Evolutionary conservation across 2,888 invertebrate species (phyloP).

Genomic region (Holacanthella duospinosa): DNA sequence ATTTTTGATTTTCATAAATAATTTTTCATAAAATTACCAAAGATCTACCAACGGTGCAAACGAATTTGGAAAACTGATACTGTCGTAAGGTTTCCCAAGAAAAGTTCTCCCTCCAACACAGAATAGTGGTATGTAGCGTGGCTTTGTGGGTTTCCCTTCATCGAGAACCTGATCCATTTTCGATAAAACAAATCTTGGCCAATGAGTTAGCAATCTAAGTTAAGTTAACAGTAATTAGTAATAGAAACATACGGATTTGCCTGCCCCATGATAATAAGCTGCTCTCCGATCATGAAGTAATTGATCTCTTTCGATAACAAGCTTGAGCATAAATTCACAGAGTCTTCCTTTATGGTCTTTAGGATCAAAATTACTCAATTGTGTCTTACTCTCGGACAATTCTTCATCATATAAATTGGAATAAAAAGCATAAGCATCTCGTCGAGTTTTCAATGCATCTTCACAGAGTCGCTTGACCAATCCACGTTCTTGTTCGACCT

Average conservation of each 20-base stretch:
- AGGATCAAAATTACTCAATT: not conserved
- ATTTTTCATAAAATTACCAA: too few relatives aligned
- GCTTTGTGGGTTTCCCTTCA: not conserved
- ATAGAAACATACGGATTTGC: too few relatives aligned
- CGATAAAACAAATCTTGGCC: too few relatives aligned
- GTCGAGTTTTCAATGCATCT: not conserved
- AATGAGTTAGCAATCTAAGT: too few relatives aligned
- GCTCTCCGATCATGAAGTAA: not conserved
- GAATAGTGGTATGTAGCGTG: not conserved
- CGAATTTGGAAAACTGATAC: not conserved
- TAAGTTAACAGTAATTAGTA: too few relatives aligned
- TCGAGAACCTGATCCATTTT: too few relatives aligned
- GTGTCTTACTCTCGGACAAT: not conserved
- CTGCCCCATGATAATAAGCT: too few relatives aligned
- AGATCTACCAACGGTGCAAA: not conserved
- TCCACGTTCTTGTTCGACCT: constrained; percentile 1
- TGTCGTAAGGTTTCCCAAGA: not conserved
- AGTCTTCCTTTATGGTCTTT: not conserved
- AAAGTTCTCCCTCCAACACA: not conserved
- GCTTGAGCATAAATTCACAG: constrained; percentile 1
- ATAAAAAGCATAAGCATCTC: not conserved
- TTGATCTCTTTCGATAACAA: not conserved
- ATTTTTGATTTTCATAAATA: too few relatives aligned
- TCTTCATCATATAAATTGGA: not conserved
- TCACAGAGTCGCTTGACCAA: not conserved